These are phyloP conservation scores for Stichopus horrens DNA, from an alignment of 53 echinoderm and acorn worm species.

Conservation along the genomic window DNA sequence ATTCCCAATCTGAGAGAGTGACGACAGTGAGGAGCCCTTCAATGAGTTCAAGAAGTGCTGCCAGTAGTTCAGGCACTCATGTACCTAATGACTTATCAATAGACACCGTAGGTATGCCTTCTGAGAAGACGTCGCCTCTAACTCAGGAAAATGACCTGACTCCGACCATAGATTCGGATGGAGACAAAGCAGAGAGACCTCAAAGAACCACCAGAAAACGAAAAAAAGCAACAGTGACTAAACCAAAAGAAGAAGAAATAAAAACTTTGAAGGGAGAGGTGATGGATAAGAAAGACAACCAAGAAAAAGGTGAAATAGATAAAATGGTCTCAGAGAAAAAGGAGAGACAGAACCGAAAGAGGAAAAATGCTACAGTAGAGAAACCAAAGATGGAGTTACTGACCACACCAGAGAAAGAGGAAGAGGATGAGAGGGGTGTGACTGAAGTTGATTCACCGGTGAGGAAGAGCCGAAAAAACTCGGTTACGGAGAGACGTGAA, in stretches of 20 bases:
- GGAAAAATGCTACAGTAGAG: conserved; percentile 11
- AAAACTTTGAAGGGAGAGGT: not conserved
- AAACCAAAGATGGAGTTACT: conserved; percentile 15
- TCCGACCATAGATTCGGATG: not conserved
- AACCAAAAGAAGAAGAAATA: conserved; percentile 10
- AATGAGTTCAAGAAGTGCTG: conserved; percentile 20
- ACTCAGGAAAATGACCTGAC: not conserved
- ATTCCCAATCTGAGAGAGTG: conserved; percentile 7
- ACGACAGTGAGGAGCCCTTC: conserved; percentile 12
- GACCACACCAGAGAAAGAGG: conserved; percentile 8
- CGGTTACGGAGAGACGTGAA: not conserved
- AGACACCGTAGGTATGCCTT: not conserved
- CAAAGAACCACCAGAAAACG: conserved; percentile 14
- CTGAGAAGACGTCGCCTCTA: not conserved
- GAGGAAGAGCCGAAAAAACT: not conserved
- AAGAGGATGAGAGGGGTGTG: not conserved
- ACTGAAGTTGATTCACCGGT: conserved; percentile 8
- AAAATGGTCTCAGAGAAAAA: not conserved
- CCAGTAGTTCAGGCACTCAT: not conserved
- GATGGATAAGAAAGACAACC: conserved; percentile 6
- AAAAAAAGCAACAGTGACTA: conserved; percentile 19
- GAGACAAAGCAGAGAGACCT: not conserved
- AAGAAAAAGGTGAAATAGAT: not conserved
- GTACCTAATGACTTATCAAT: not conserved
- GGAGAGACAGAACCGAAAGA: conserved; percentile 16